Evolutionary conservation across 2,113 vertebrate genomes (phyloP).

Genomic region (Hyla sarda): DNA sequence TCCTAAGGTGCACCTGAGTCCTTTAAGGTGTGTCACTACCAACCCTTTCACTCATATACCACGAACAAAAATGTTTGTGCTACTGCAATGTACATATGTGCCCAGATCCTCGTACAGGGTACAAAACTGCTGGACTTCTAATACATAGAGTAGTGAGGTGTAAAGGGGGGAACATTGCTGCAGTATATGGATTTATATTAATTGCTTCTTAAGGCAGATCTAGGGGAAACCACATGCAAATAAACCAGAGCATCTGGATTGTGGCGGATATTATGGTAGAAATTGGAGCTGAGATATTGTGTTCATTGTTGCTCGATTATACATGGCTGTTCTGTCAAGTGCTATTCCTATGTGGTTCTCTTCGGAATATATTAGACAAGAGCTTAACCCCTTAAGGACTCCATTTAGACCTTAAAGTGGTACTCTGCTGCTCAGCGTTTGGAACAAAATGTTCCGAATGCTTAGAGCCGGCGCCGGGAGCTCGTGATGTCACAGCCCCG

Average conservation of each 20-base stretch:
- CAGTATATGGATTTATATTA: neutral
- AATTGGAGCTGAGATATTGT: neutral
- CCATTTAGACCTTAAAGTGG: no score
- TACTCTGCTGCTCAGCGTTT: no score
- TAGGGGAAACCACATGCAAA: conserved; percentile 47
- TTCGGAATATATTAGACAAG: neutral
- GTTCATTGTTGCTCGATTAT: neutral
- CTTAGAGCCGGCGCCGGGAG: no score
- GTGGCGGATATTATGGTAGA: conserved; percentile 16
- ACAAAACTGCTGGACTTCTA: neutral
- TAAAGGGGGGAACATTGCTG: neutral
- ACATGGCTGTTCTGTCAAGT: no score
- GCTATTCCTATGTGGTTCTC: no score
- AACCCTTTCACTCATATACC: conserved; percentile 7
- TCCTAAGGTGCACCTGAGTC: conserved; percentile 33
- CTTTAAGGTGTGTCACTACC: conserved; percentile 25
- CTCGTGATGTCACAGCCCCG: no score
- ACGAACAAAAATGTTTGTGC: neutral
- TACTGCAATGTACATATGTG: neutral
- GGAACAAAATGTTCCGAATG: no score
- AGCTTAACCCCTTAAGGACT: neutral
- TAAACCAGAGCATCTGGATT: conserved; percentile 31
- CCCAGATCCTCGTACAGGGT: neutral
- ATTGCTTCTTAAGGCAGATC: neutral
- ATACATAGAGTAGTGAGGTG: neutral